These are phyloP conservation scores for Osedax fenrisi DNA, from an alignment of 2,888 invertebrate species.

Conservation along the genomic window DNA sequence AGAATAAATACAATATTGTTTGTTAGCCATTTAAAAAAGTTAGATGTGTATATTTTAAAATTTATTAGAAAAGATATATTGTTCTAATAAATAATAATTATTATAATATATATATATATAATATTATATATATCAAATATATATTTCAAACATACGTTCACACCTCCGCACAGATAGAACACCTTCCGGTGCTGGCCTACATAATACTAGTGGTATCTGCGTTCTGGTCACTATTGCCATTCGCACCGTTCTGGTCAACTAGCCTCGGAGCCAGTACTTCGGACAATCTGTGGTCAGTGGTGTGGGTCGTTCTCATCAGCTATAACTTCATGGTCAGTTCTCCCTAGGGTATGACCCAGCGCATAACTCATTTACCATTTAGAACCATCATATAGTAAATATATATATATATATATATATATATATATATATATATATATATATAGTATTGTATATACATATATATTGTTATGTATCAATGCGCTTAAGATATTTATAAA, in stretches of 20 bases:
- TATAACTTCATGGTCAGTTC: neutral
- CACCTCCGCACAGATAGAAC: neutral
- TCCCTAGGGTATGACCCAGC: too few species aligned
- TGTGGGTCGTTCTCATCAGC: neutral
- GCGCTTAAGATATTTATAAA: neutral
- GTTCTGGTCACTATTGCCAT: neutral
- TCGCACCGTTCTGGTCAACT: neutral
- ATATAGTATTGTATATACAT: neutral
- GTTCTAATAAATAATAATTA: too few species aligned
- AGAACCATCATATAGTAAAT: neutral
- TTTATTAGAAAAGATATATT: too few species aligned
- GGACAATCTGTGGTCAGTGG: neutral
- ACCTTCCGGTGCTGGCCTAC: neutral
- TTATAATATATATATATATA: too few species aligned
- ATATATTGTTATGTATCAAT: neutral
- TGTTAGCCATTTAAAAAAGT: too few species aligned
- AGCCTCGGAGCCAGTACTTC: neutral
- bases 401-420: neutral
- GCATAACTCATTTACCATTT: neutral
- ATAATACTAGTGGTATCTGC: neutral
- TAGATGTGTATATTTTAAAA: too few species aligned
- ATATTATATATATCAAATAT: too few species aligned
- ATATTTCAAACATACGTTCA: too few species aligned
- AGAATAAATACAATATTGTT: too few species aligned
- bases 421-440: neutral